phyloP scores from a whole-genome alignment of 2,113 vertebrate genomes.

The Sylvilagus bachmani region DNA sequence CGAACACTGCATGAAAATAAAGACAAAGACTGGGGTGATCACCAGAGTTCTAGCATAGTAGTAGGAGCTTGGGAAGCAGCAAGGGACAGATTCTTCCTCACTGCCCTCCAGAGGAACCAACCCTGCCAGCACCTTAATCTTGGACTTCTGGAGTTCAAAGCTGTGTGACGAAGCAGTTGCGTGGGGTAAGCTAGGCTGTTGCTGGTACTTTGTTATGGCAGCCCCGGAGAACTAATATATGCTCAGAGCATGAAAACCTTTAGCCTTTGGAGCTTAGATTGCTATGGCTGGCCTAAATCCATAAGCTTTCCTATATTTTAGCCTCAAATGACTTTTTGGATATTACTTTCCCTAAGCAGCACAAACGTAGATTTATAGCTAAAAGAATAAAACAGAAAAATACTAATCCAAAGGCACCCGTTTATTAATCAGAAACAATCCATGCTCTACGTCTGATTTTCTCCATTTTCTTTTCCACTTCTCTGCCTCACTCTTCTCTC shows the following conservation, averaged over 20 bases:
- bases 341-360: background rate
- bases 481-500: background rate
- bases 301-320: background rate
- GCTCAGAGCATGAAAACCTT: background rate
- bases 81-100: background rate
- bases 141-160: background rate
- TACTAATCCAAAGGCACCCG: background rate
- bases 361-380: background rate
- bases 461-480: background rate
- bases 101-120: background rate
- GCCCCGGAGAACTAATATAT: background rate
- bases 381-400: slow-evolving; percentile 27
- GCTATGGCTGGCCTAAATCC: background rate
- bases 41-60: background rate
- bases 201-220: background rate
- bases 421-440: background rate
- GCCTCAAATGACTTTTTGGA: background rate
- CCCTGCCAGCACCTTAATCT: background rate
- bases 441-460: background rate
- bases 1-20: background rate
- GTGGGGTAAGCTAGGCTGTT: background rate
- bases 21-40: background rate
- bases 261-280: background rate
- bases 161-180: background rate
- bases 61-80: background rate